phyloP scores from a whole-genome alignment of 2,888 invertebrate genomes.

The Uloborus plumipes region DNA sequence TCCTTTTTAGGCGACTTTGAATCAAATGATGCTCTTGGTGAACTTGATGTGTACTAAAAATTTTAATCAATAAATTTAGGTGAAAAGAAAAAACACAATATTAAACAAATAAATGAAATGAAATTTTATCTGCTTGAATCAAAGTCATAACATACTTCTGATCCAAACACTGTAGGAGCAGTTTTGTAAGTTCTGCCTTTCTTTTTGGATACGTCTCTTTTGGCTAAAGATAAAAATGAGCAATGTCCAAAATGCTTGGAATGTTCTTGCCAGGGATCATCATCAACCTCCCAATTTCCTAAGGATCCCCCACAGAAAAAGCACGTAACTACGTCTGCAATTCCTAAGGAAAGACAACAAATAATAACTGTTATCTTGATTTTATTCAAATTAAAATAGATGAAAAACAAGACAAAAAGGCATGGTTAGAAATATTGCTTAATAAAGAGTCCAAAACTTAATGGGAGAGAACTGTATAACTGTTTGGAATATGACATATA shows the following conservation, averaged over 20 bases:
- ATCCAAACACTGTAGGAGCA: too few relatives aligned
- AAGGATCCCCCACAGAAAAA: slow-evolving; percentile 94
- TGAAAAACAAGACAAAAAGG: too few relatives aligned
- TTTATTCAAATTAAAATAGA: too few relatives aligned
- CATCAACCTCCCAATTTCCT: slow-evolving; percentile 91
- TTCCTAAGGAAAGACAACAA: slow-evolving; percentile 16
- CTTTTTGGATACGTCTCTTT: background rate
- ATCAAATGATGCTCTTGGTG: background rate
- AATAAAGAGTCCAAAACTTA: too few relatives aligned
- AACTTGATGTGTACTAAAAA: background rate
- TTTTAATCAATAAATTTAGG: background rate
- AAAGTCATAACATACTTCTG: background rate
- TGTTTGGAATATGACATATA: too few relatives aligned
- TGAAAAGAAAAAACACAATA: background rate
- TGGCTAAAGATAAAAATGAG: slow-evolving; percentile 77
- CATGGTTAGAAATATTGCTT: too few relatives aligned
- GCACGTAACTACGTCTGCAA: slow-evolving; percentile 73
- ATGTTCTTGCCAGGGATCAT: slow-evolving; percentile 95
- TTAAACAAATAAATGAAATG: background rate
- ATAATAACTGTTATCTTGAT: too few relatives aligned
- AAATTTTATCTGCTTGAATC: background rate
- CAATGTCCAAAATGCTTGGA: slow-evolving; percentile 92
- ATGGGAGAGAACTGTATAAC: too few relatives aligned
- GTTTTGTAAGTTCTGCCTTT: background rate
- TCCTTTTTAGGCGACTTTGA: background rate